Conservation (phyloP, 2,888 invertebrate species). For the Tetragnatha montana region DNA sequence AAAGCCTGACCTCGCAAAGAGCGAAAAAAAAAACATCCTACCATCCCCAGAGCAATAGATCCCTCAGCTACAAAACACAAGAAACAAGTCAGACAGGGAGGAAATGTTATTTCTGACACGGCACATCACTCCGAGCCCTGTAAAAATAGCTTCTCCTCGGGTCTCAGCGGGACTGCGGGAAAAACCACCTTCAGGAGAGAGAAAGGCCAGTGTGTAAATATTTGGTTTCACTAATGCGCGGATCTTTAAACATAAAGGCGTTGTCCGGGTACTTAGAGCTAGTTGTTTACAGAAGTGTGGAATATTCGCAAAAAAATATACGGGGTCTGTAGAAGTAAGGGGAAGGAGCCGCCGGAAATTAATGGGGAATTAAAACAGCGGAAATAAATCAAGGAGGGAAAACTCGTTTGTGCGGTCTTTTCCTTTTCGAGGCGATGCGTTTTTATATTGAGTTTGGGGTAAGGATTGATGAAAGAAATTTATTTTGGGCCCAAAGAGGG, state of each 20-base stretch:
- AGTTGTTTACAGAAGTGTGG: background rate
- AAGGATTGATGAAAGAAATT: background rate
- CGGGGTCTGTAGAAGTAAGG: background rate
- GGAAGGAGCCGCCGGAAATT: background rate
- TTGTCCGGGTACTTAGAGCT: background rate
- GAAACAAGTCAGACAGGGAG: background rate
- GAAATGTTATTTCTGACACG: background rate
- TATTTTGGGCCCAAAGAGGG: background rate
- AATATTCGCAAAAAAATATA: background rate
- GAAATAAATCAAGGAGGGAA: background rate
- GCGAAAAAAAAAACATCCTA: background rate
- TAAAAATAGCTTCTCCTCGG: constrained; percentile 36
- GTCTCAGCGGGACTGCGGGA: background rate
- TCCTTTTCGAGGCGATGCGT: background rate
- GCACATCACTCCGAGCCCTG: background rate
- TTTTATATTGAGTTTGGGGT: background rate
- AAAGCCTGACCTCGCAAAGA: background rate
- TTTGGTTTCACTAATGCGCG: constrained; percentile 51
- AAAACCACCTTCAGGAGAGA: constrained; percentile 10
- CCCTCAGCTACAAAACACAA: background rate
- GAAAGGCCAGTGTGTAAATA: too few species aligned
- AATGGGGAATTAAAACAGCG: background rate
- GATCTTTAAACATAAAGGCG: constrained; percentile 43
- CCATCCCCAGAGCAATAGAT: background rate
- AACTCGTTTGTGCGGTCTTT: background rate